These are phyloP conservation scores for Cochlearius cochlearius DNA, from an alignment of 2,113 vertebrate genomes.

Conservation along the genomic window DNA sequence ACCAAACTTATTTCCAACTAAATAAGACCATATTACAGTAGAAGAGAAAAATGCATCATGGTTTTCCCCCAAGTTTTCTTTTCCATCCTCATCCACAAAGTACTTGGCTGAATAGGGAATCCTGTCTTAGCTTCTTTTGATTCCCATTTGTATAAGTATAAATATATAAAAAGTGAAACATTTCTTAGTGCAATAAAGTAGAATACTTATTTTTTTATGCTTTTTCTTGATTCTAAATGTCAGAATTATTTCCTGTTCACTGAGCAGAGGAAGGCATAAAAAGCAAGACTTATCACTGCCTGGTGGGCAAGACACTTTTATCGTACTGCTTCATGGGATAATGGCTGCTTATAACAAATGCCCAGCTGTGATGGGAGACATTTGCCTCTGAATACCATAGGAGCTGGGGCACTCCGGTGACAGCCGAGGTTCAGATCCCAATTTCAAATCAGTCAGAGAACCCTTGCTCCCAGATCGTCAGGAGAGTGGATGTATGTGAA, in stretches of 20 bases:
- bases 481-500: not conserved
- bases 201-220: not conserved
- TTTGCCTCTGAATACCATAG: not conserved
- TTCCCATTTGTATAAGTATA: not conserved
- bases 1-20: not conserved
- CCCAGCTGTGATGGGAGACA: not conserved
- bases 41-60: not conserved
- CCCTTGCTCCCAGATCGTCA: not conserved
- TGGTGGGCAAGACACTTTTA: not conserved
- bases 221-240: not conserved
- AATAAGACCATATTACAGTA: accelerated
- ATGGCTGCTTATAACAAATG: not conserved
- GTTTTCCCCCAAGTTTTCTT: not conserved
- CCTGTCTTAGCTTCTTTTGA: not conserved
- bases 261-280: not conserved
- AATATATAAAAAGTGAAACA: not conserved
- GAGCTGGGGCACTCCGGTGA: not conserved
- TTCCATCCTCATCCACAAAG: not conserved
- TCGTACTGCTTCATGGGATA: not conserved
- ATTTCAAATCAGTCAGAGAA: not conserved
- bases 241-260: not conserved
- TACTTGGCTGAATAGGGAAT: not conserved
- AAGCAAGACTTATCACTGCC: not conserved
- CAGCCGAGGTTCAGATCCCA: not conserved
- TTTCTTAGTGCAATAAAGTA: not conserved